Conservation (phyloP, 2,113 vertebrate genomes). For the Sylvia atricapilla region DNA sequence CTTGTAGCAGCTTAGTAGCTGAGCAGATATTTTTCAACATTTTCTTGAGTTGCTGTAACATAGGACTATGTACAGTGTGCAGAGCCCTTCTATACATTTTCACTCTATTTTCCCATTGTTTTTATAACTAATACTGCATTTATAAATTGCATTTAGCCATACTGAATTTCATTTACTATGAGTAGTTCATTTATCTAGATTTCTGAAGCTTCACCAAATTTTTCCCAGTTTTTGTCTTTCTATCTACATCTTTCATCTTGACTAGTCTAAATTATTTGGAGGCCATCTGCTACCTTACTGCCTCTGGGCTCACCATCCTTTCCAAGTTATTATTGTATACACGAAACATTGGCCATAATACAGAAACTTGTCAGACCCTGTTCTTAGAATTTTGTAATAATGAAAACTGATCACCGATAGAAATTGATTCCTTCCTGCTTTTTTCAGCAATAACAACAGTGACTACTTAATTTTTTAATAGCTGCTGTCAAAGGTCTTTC, state of each 20-base stretch:
- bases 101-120: background rate
- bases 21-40: background rate
- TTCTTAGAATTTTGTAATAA: background rate
- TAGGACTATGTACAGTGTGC: background rate
- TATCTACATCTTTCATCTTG: background rate
- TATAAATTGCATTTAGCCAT: background rate
- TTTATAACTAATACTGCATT: background rate
- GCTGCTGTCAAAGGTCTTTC: background rate
- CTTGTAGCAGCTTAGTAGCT: background rate
- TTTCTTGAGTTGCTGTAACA: background rate
- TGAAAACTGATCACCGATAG: background rate
- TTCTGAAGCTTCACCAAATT: background rate
- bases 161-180: background rate
- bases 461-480: background rate
- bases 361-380: background rate
- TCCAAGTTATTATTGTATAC: background rate
- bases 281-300: background rate
- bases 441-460: background rate
- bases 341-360: background rate
- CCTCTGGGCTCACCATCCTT: background rate
- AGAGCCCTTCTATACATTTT: background rate
- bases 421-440: slow-evolving; percentile 4
- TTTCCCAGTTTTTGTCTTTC: background rate
- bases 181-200: background rate
- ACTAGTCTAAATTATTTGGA: background rate